phyloP scores from a whole-genome alignment of 2,888 invertebrate genomes.

The Oscheius onirici region DNA sequence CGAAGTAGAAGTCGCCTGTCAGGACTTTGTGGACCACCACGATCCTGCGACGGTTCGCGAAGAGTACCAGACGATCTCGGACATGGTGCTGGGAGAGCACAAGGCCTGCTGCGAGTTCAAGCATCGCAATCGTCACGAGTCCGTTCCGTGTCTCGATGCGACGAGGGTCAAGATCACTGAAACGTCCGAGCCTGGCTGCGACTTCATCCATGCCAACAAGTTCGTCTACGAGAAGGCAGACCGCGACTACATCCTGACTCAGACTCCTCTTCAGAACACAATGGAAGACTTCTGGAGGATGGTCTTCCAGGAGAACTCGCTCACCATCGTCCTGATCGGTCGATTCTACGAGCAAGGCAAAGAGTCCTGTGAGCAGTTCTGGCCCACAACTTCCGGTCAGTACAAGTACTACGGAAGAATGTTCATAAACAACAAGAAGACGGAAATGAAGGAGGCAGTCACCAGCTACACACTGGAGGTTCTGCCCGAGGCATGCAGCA shows the following conservation, averaged over 20 bases:
- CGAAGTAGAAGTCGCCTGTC: too few species aligned
- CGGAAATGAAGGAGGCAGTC: not conserved
- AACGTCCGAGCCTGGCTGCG: not conserved
- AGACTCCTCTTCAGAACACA: slow-evolving; percentile 1
- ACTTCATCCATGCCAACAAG: slow-evolving; percentile 24
- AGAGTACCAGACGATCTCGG: too few species aligned
- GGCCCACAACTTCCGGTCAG: slow-evolving; percentile 20
- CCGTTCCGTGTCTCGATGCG: slow-evolving; percentile 10
- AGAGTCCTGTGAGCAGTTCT: slow-evolving; percentile 4
- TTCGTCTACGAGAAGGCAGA: not conserved
- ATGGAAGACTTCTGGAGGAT: slow-evolving; percentile 28
- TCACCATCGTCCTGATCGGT: too few species aligned
- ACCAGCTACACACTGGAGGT: slow-evolving; percentile 31
- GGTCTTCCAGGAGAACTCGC: slow-evolving; percentile 9
- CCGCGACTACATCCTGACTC: slow-evolving; percentile 23
- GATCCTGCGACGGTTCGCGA: too few species aligned
- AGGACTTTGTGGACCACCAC: too few species aligned
- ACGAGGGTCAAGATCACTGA: not conserved
- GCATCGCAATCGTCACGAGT: not conserved
- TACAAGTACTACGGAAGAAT: slow-evolving; percentile 37
- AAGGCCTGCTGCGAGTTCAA: not conserved
- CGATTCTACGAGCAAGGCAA: too few species aligned
- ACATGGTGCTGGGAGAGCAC: not conserved
- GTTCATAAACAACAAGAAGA: slow-evolving; percentile 40
- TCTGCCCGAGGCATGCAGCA: slow-evolving; percentile 39